These are phyloP conservation scores for Gymnopithys bicolor DNA, from an alignment of 2,797 vertebrate species.

Conservation along the genomic window DNA sequence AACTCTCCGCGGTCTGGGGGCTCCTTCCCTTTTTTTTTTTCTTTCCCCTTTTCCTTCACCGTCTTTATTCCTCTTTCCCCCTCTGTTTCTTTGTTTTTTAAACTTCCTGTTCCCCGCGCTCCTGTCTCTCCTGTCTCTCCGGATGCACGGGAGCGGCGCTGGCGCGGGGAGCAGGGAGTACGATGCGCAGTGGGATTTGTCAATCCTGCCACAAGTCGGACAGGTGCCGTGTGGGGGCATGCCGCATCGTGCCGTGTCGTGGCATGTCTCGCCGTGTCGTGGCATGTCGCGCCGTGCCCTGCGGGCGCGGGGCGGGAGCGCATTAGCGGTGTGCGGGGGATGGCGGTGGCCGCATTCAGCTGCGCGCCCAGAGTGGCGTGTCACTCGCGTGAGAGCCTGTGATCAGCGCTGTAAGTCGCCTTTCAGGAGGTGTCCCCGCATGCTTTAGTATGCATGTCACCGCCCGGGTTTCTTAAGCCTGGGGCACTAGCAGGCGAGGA, in stretches of 20 bases:
- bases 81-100: background rate
- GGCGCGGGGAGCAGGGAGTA: background rate
- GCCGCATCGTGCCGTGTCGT: background rate
- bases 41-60: no score
- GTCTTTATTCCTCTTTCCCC: accelerated
- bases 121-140: background rate
- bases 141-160: background rate
- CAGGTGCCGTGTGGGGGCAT: background rate
- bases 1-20: background rate
- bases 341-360: constrained; percentile 30
- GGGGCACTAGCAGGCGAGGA: constrained; percentile 84
- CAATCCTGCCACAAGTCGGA: background rate
- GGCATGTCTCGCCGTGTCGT: background rate
- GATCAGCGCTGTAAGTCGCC: constrained; percentile 76
- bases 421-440: constrained; percentile 77
- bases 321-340: background rate
- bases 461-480: constrained; percentile 79
- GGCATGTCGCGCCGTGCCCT: background rate
- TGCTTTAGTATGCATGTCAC: constrained; percentile 84
- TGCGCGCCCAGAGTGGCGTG: constrained; percentile 63
- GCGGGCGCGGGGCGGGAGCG: background rate
- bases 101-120: background rate
- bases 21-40: background rate
- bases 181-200: background rate
- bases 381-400: constrained; percentile 81